Evolutionary conservation across 1,140 invertebrate genomes (phyloP).

Genomic region (Aphidius gifuensis): DNA sequence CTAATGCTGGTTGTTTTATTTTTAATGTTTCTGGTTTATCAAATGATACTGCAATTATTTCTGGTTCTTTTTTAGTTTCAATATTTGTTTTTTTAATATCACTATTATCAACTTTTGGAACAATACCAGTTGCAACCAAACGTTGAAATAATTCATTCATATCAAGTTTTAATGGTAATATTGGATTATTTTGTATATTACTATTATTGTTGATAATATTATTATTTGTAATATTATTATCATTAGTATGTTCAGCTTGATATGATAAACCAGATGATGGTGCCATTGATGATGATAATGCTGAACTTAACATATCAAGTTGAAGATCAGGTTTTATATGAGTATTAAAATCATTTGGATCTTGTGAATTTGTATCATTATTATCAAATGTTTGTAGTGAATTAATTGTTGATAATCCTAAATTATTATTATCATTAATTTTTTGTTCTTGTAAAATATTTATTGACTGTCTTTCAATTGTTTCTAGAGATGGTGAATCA

Average conservation of each 20-base stretch:
- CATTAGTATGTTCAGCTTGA: constrained; percentile 49
- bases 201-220: constrained; percentile 37
- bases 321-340: constrained; percentile 45
- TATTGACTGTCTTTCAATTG: constrained; percentile 26
- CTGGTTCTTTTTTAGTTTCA: constrained; percentile 51
- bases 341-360: constrained; percentile 39
- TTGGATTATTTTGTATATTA: constrained; percentile 39
- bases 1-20: constrained; percentile 65
- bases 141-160: constrained; percentile 81
- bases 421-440: no score
- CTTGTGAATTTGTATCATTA: constrained; percentile 46
- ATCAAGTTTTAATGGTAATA: constrained; percentile 58
- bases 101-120: constrained; percentile 54
- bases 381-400: constrained; percentile 25
- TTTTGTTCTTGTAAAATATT: no score
- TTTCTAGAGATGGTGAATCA: constrained; percentile 44
- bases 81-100: constrained; percentile 51
- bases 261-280: constrained; percentile 59
- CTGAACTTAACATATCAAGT: constrained; percentile 64
- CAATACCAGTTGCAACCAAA: constrained; percentile 79
- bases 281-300: constrained; percentile 62
- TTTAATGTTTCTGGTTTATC: constrained; percentile 71
- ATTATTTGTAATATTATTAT: constrained; percentile 38
- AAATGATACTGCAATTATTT: constrained; percentile 64
- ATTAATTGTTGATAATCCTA: no score